Base-by-base conservation (phyloP, 2,888 invertebrate species). In the Pristionchus maxplancki region DNA sequence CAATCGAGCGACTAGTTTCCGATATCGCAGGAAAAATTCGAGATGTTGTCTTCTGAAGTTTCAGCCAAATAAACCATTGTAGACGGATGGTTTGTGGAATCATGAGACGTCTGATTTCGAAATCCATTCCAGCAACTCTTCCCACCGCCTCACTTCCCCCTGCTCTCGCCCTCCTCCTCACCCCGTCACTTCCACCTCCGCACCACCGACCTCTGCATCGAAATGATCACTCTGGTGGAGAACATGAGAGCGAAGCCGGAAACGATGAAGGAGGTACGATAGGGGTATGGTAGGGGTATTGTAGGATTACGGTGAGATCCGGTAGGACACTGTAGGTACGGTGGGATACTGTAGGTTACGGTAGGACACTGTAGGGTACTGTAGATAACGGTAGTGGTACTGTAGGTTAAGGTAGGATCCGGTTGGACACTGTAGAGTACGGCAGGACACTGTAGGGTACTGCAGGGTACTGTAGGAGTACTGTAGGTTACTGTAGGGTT, bases 201-300 rank as follows among this genome's bases (percentile, higher is more conserved):
- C 50, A 53, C 50, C 17, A 17, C 6, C 31, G 86, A 87, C 17
- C 50, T 87, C 34, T 67, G 67, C 50, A 50, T 87, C 11, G 86
- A 87, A 34, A 87, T 87, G 86, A 71, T 87, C 50, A 87, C 86
- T 6, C 71, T 87, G 17, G 24, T 87, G 24, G 86, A 87, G 86
- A 87, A 87, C n/a, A 24, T n/a, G 50, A 17, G 24, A 0, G 31
- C 50, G 17, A 34, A 11, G 34, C 67, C 20, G 48, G 86, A 87
- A 4, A 87, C 71, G 24, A 53, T 87, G 58, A 87, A 58, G 37
- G 71, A 87, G 86, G 86, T 87, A 71, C 67, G 67, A 28, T 62
- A 62, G 53, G 11, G 44, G 44, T 48, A 48, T 11, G 44, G 44
- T 9, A 50, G 50, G 17, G 11, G 15, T 15, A 50, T 48, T 9